A percentile compares a stretch with the other conserved stretches of the same genome.
Evolutionary conservation across 2,113 vertebrate genomes (phyloP).

Genomic region (Pedionomus torquatus): DNA sequence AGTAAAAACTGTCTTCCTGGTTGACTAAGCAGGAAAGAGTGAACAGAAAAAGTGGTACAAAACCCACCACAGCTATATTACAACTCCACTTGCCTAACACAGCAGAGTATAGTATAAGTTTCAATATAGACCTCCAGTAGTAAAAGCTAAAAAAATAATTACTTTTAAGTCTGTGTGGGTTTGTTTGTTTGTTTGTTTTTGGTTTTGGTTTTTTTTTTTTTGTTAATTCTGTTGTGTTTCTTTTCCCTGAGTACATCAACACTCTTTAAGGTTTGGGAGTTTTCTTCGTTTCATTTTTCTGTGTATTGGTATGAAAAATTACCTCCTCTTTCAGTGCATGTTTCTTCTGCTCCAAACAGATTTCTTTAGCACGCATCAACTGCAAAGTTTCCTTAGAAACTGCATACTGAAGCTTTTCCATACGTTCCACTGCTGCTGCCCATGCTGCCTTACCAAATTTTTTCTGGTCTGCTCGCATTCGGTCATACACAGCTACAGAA

Average conservation of each 20-base stretch:
- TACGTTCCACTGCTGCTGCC: constrained; percentile 87
- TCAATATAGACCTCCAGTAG: not conserved
- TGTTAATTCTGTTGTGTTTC: not conserved
- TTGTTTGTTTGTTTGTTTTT: no score
- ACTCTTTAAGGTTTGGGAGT: not conserved
- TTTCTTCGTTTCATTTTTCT: not conserved
- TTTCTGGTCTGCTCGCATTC: constrained; percentile 91
- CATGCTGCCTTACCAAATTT: constrained; percentile 92
- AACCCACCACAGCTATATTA: not conserved
- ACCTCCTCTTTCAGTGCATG: constrained; percentile 90
- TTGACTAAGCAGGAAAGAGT: not conserved
- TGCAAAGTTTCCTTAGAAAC: constrained; percentile 93
- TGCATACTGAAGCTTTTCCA: constrained; percentile 90
- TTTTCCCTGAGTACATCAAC: not conserved
- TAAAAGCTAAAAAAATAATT: not conserved
- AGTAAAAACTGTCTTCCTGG: not conserved
- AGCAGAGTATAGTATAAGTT: not conserved
- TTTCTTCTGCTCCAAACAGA: constrained; percentile 92
- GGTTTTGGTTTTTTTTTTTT: not conserved
- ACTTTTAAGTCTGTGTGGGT: not conserved
- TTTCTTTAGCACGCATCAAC: constrained; percentile 93
- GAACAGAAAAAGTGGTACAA: not conserved
- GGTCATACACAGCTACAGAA: constrained; percentile 84
- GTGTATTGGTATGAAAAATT: not conserved
- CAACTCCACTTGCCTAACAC: not conserved